Conservation (phyloP, 2,797 vertebrate species). For the Periparus ater region DNA sequence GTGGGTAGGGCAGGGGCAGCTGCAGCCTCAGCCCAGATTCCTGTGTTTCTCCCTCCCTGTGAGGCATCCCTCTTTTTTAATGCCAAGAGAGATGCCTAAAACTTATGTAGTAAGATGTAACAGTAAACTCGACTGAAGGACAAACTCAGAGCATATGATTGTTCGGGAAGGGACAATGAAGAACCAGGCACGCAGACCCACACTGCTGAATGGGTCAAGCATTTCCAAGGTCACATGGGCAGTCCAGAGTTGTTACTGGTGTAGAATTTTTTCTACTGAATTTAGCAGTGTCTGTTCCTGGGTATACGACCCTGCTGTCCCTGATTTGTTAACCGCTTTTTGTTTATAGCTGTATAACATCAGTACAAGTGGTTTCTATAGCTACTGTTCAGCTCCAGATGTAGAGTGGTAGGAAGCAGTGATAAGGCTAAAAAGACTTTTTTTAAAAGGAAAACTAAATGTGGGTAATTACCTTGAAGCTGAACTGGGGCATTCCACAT, state of each 20-base stretch:
- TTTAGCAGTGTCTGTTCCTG: slow-evolving; percentile 32
- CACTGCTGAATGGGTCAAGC: background rate
- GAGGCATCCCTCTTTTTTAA: background rate
- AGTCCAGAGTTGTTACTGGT: background rate
- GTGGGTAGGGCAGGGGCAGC: background rate
- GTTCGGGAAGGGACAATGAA: background rate
- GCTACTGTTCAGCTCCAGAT: slow-evolving; percentile 71
- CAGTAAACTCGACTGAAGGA: background rate
- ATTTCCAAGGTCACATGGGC: background rate
- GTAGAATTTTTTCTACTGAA: background rate
- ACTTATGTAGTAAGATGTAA: background rate
- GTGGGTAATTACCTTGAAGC: slow-evolving; percentile 55
- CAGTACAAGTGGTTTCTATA: slow-evolving; percentile 69
- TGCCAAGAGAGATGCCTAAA: background rate
- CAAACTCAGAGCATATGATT: background rate
- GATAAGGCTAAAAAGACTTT: slow-evolving; percentile 53
- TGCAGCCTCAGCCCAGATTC: background rate
- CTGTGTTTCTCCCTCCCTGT: background rate
- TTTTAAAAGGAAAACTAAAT: slow-evolving; percentile 60
- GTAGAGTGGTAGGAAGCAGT: slow-evolving; percentile 60
- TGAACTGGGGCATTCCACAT: slow-evolving; percentile 35
- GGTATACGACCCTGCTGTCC: slow-evolving; percentile 51
- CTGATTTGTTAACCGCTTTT: slow-evolving; percentile 46
- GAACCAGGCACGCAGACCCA: background rate
- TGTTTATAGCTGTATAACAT: slow-evolving; percentile 69